These are phyloP conservation scores for Glareola pratincola DNA, from an alignment of 2,113 vertebrate genomes.

Conservation along the genomic window DNA sequence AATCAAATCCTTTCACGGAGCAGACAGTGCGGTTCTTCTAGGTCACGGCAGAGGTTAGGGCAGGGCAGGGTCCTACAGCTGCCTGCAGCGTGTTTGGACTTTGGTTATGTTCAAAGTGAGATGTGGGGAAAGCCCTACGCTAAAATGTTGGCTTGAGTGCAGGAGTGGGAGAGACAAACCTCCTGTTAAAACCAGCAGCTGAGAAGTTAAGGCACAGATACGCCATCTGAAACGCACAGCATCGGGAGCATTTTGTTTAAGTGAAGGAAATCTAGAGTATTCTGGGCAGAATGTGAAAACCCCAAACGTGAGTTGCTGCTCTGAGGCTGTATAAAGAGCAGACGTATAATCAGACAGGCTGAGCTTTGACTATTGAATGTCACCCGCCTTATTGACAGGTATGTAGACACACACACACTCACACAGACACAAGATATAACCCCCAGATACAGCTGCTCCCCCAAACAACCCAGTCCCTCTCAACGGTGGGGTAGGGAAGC, in stretches of 20 bases:
- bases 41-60: constrained; percentile 20
- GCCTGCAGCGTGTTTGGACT: neutral
- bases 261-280: neutral
- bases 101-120: neutral
- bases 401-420: rapidly evolving
- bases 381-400: rapidly evolving
- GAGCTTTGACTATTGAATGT: neutral
- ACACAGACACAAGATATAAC: neutral
- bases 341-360: neutral
- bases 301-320: neutral
- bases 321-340: neutral
- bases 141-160: rapidly evolving
- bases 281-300: neutral
- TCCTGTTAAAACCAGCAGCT: neutral
- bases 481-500: rapidly evolving
- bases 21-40: neutral
- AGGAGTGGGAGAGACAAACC: neutral
- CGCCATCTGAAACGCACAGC: rapidly evolving
- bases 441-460: neutral
- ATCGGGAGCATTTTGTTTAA: neutral
- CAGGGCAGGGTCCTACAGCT: neutral
- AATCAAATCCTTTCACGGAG: neutral
- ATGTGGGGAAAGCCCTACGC: neutral
- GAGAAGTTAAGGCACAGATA: neutral
- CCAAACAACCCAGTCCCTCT: neutral